A percentile compares a stretch with the other conserved stretches of the same genome.
Conservation (phyloP, 2,888 invertebrate species). For the Spodoptera exigua region DNA sequence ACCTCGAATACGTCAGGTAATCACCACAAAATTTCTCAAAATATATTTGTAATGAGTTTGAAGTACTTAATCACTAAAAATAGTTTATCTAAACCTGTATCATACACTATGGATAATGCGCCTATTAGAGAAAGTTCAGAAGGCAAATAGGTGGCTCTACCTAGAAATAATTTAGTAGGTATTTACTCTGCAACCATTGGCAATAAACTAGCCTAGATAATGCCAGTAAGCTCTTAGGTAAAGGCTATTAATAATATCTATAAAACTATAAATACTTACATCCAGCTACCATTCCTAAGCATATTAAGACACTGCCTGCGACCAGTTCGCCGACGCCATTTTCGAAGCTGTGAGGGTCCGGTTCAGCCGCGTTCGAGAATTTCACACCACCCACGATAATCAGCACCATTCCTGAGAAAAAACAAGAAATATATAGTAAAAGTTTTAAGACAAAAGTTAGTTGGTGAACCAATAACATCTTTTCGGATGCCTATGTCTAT, state of each 20-base stretch:
- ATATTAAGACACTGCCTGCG: slow-evolving; percentile 90
- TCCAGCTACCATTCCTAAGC: slow-evolving; percentile 90
- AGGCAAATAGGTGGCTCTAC: too few species aligned
- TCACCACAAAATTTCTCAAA: slow-evolving; percentile 18
- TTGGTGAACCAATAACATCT: background rate
- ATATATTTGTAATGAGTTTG: slow-evolving; percentile 26
- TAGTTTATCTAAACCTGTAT: too few species aligned
- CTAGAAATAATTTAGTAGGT: too few species aligned
- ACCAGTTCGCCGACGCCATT: slow-evolving; percentile 89
- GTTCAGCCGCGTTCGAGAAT: slow-evolving; percentile 85
- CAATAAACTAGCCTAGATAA: too few species aligned
- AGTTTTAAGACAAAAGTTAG: too few species aligned
- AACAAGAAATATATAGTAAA: too few species aligned
- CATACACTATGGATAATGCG: too few species aligned
- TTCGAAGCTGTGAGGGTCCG: slow-evolving; percentile 72
- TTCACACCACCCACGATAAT: slow-evolving; percentile 91
- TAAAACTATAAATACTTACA: too few species aligned
- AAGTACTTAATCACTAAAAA: slow-evolving; percentile 21
- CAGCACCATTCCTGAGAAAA: slow-evolving; percentile 88
- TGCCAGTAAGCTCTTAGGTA: slow-evolving; percentile 8
- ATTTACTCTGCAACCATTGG: too few species aligned
- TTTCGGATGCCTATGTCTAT: background rate
- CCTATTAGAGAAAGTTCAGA: too few species aligned
- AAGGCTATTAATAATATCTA: slow-evolving; percentile 13
- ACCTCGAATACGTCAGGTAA: slow-evolving; percentile 18